phyloP scores from a whole-genome alignment of 64 coral and sea anemone genomes.

The Porites australiensis region DNA sequence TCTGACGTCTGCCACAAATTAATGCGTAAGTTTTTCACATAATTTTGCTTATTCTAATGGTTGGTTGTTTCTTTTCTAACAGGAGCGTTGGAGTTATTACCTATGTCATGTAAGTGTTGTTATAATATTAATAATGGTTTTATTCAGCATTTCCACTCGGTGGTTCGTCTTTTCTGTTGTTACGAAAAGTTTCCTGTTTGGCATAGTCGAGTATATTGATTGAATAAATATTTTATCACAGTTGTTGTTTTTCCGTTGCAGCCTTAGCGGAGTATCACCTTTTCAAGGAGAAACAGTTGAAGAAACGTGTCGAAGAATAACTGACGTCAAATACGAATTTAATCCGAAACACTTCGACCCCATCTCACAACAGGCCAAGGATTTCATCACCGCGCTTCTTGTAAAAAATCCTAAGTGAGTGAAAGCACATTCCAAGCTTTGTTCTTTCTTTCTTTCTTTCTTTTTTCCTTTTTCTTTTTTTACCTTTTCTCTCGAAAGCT shows the following conservation, averaged over 20 bases:
- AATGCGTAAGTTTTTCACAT: not conserved
- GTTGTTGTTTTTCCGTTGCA: constrained; percentile 1
- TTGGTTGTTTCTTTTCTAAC: constrained; percentile 16
- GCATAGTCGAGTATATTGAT: no score
- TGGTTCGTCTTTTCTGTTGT: no score
- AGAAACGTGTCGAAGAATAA: constrained; percentile 86
- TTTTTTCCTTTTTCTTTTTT: no score
- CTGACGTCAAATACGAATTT: constrained; percentile 66
- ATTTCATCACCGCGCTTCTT: constrained; percentile 87
- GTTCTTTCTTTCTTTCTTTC: not conserved
- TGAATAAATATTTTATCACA: not conserved
- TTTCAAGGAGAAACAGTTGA: constrained; percentile 87
- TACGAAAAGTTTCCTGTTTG: no score
- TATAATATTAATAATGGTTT: not conserved
- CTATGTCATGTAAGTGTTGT: constrained; percentile 95
- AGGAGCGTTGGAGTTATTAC: constrained; percentile 96
- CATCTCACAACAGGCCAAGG: constrained; percentile 84
- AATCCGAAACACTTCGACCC: constrained; percentile 72
- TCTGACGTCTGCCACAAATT: no score
- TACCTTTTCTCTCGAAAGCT: no score
- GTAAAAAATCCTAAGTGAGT: constrained; percentile 82
- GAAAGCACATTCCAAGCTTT: no score
- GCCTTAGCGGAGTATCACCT: constrained; percentile 89
- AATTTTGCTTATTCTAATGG: not conserved
- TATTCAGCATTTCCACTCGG: no score